Percentiles rank a stretch among this genome's conserved stretches.
phyloP scores from a whole-genome alignment of 1,140 invertebrate genomes.

The Protaetia brevitarsis region DNA sequence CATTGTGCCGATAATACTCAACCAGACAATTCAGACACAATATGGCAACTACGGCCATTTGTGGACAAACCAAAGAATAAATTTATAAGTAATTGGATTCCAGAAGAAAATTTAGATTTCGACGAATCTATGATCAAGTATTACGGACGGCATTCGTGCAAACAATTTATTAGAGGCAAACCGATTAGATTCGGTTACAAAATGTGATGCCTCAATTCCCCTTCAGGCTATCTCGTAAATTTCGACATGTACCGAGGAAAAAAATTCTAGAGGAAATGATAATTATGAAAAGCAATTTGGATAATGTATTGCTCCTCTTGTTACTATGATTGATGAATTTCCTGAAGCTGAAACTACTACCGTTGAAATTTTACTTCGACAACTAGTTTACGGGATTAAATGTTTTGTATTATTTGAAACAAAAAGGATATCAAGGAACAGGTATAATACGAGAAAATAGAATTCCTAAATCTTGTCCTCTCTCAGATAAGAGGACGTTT shows the following conservation, averaged over 20 bases:
- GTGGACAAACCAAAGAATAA: constrained; percentile 28
- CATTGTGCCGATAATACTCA: constrained; percentile 36
- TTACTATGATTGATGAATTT: constrained; percentile 35
- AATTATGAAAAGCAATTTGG: constrained; percentile 33
- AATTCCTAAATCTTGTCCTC: constrained; percentile 11
- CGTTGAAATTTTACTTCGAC: constrained; percentile 20
- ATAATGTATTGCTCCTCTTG: constrained; percentile 33
- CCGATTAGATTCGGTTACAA: constrained; percentile 28
- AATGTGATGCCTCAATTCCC: constrained; percentile 27
- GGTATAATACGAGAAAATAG: constrained; percentile 24
- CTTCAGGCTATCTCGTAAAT: constrained; percentile 21
- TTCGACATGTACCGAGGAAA: constrained; percentile 20
- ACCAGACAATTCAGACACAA: constrained; percentile 27
- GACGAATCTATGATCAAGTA: constrained; percentile 30
- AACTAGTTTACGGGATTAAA: constrained; percentile 19
- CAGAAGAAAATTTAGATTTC: constrained; percentile 24
- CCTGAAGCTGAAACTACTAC: neutral
- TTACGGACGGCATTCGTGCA: constrained; percentile 25
- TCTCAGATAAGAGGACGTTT: neutral
- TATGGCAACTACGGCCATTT: constrained; percentile 29
- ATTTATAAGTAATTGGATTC: constrained; percentile 26
- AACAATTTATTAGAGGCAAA: constrained; percentile 26
- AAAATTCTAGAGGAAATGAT: neutral
- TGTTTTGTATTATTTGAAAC: constrained; percentile 12
- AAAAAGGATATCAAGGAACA: constrained; percentile 13